Base-by-base conservation (phyloP, 2,888 invertebrate genomes). In the Timema cristinae region DNA sequence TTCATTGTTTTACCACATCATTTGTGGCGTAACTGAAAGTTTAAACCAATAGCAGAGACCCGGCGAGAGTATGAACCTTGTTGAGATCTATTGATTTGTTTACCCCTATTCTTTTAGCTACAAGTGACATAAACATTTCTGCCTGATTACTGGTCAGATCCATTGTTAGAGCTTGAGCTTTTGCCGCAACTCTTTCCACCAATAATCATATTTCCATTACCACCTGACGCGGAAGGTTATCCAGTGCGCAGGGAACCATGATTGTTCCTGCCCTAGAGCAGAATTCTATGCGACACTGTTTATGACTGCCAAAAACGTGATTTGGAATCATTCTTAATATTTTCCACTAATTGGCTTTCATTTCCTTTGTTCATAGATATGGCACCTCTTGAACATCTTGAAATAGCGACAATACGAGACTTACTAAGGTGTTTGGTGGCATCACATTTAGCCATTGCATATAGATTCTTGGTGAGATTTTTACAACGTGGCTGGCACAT, bases 401-500 rank as follows among this genome's bases (percentile, higher is more conserved):
- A 63, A 16, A 63, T 7, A 5, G 10, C 13, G 9, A 8, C 8
- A 59, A 63, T 63, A 47, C 48, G 32, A 32, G 63, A 63, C 0
- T 63, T 32, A 48, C 63, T 63, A 48, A 63, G 63, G 48, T 63
- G 16, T 32, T 32, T 7, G 7, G 63, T 15, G 32, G n/a, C 8
- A 32, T 8, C 32, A 15, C 59, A 4, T 32, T 59, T 59, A 8
- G 13, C 59, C 59, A 59, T 59, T 4, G 59, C 59, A 59, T 59
- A 59, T 16, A 63, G 8, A 32, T 63, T 63, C 32, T 63, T 63
- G n/a, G n/a, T 68, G n/a, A 51, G 9, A 73, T 77, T 77, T 48
- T 76, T 73, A 77, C 68, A 15, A 79, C 63, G 73, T 81, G 79
- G 71, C 79, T 80, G 7, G 63, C 72, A 72, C 81, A 81, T 73